Evolutionary conservation across 2,888 invertebrate species (phyloP).

Genomic region (Patella pellucida): DNA sequence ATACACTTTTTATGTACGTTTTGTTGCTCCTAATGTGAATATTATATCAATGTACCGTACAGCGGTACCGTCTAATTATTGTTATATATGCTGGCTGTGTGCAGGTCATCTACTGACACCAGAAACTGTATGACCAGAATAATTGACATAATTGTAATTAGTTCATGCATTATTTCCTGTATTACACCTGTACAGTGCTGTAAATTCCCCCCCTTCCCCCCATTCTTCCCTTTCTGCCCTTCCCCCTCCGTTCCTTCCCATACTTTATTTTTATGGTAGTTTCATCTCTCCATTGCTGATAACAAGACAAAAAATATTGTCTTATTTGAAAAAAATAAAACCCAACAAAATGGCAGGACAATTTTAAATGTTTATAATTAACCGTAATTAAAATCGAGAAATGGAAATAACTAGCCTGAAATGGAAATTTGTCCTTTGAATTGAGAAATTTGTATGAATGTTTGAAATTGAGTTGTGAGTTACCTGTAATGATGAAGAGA

Average conservation of each 20-base stretch:
- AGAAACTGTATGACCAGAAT: constrained; percentile 1
- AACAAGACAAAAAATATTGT: background rate
- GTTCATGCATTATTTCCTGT: constrained; percentile 2
- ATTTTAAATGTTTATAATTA: too few species aligned
- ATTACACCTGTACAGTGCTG: constrained; percentile 12
- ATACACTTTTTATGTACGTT: constrained; percentile 1
- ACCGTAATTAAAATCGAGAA: too few species aligned
- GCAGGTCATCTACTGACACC: background rate
- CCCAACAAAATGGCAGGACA: too few species aligned
- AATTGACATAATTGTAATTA: constrained; percentile 11
- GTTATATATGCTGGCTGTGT: constrained; percentile 7
- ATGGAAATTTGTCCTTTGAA: too few species aligned
- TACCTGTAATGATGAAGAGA: too few species aligned
- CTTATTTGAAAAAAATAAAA: too few species aligned
- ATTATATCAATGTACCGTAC: background rate
- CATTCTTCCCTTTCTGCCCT: background rate
- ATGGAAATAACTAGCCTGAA: too few species aligned
- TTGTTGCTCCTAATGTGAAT: constrained; percentile 10
- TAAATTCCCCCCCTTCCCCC: background rate
- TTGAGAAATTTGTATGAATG: too few species aligned
- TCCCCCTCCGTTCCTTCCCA: background rate
- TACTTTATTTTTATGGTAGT: constrained; percentile 4
- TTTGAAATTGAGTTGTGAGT: too few species aligned
- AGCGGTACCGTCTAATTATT: background rate
- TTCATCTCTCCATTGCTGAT: constrained; percentile 9